Percentiles rank a stretch among this genome's conserved stretches.
phyloP scores from a whole-genome alignment of 1,140 invertebrate genomes.

The Cherax destructor region DNA sequence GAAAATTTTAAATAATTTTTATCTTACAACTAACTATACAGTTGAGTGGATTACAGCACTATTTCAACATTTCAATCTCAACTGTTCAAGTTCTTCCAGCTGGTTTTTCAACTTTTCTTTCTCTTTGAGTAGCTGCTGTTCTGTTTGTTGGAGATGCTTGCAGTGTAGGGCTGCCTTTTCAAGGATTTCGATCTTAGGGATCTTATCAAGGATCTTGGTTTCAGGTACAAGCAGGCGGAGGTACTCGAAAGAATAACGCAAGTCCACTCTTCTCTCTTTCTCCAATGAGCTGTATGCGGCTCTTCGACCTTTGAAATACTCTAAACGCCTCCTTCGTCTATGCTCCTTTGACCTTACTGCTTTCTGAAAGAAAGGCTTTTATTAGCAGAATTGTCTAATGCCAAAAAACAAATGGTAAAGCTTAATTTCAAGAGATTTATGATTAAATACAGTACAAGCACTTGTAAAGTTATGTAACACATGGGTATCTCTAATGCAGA shows the following conservation, averaged over 20 bases:
- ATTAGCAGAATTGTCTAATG: background rate
- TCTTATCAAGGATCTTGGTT: constrained; percentile 85
- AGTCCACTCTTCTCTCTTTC: constrained; percentile 88
- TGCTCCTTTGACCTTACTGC: constrained; percentile 52
- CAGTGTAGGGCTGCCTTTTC: constrained; percentile 86
- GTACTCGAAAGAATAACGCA: constrained; percentile 88
- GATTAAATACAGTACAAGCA: too few species aligned
- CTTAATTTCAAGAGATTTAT: too few species aligned
- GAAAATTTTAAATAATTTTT: background rate
- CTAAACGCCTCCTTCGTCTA: constrained; percentile 35
- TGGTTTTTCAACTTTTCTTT: constrained; percentile 77
- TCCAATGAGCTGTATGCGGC: constrained; percentile 93
- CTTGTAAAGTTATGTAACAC: too few species aligned
- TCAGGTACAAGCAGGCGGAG: constrained; percentile 86
- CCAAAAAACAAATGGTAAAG: too few species aligned
- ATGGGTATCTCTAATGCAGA: too few species aligned
- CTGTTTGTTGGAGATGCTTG: constrained; percentile 79
- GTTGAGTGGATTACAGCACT: background rate
- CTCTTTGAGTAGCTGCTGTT: constrained; percentile 76
- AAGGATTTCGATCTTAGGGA: constrained; percentile 90
- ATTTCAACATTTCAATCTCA: constrained; percentile 14
- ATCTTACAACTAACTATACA: constrained; percentile 65
- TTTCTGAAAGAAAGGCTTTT: background rate
- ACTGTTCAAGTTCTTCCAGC: constrained; percentile 33
- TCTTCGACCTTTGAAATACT: constrained; percentile 74